Percentiles rank a stretch among this genome's conserved stretches.
phyloP scores from a whole-genome alignment of 2,797 vertebrate genomes.

The Morelia viridis region DNA sequence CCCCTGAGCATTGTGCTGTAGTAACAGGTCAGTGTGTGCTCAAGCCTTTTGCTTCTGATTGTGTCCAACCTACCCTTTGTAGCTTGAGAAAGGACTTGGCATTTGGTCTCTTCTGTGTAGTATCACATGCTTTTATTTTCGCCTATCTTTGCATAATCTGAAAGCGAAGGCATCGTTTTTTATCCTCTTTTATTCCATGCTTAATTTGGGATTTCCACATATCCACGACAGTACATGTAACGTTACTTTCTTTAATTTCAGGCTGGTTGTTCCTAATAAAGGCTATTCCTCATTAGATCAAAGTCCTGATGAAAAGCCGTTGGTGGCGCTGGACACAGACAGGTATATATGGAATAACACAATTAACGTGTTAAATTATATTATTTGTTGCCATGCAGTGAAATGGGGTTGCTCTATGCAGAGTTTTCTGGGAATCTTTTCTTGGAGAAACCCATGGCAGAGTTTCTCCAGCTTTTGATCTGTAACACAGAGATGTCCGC shows the following conservation, averaged over 20 bases:
- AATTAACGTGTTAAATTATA: background rate
- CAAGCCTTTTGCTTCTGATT: background rate
- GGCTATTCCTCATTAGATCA: constrained; percentile 98
- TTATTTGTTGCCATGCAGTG: background rate
- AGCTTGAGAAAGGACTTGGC: background rate
- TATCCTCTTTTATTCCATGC: rapidly evolving
- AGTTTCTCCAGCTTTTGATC: background rate
- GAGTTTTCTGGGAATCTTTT: background rate
- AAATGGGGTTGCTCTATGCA: background rate
- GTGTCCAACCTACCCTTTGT: background rate
- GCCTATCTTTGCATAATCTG: background rate
- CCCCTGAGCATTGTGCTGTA: background rate
- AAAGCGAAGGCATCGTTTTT: background rate
- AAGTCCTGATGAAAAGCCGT: constrained; percentile 96
- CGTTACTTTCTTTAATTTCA: constrained; percentile 65
- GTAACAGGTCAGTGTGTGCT: too few species aligned
- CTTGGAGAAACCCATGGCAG: background rate
- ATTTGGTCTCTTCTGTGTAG: background rate
- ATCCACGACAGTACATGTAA: constrained; percentile 27
- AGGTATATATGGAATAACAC: constrained; percentile 77
- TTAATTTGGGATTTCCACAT: background rate
- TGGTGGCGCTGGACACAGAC: constrained; percentile 97
- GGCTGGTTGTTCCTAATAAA: constrained; percentile 97
- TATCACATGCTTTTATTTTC: background rate
- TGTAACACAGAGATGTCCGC: background rate